Percentiles rank a stretch among this genome's conserved stretches.
Conservation (phyloP, 2,888 invertebrate species). For the Uropetala carovei region DNA sequence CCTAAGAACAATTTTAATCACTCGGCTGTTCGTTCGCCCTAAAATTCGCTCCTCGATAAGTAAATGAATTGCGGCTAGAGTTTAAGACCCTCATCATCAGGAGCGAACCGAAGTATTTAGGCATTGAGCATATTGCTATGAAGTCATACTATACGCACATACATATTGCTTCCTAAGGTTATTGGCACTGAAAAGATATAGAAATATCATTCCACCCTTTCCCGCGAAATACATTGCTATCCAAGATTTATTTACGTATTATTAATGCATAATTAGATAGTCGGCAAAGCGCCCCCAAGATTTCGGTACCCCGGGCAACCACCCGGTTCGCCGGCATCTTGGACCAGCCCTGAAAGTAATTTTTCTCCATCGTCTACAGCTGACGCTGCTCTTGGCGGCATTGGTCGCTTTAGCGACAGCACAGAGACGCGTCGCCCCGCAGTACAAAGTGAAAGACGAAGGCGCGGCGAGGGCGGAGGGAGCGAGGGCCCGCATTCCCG, state of each 20-base stretch:
- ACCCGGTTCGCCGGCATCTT: not conserved
- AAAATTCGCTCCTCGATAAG: no score
- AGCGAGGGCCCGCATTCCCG: slow-evolving; percentile 5
- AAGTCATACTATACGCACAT: no score
- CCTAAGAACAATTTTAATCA: no score
- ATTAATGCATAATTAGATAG: not conserved
- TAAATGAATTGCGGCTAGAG: no score
- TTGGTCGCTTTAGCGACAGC: slow-evolving; percentile 38
- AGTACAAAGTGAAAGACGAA: slow-evolving; percentile 67
- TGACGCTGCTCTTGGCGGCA: not conserved
- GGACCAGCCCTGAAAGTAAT: not conserved
- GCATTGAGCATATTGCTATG: no score
- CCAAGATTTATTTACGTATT: not conserved
- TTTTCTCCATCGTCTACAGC: not conserved
- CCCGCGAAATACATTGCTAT: not conserved
- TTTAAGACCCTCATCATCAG: no score
- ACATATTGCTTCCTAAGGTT: no score
- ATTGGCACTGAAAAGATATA: not conserved
- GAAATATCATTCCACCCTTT: not conserved
- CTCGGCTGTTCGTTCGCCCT: no score
- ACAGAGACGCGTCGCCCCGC: slow-evolving; percentile 50
- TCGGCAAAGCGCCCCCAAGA: not conserved
- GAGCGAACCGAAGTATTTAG: no score
- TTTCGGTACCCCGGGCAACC: not conserved
- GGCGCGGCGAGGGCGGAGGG: slow-evolving; percentile 51